A percentile compares a stretch with the other conserved stretches of the same genome.
These are phyloP conservation scores for Cyprinodon tularosa DNA, from an alignment of 2,113 vertebrate species.

Conservation along the genomic window DNA sequence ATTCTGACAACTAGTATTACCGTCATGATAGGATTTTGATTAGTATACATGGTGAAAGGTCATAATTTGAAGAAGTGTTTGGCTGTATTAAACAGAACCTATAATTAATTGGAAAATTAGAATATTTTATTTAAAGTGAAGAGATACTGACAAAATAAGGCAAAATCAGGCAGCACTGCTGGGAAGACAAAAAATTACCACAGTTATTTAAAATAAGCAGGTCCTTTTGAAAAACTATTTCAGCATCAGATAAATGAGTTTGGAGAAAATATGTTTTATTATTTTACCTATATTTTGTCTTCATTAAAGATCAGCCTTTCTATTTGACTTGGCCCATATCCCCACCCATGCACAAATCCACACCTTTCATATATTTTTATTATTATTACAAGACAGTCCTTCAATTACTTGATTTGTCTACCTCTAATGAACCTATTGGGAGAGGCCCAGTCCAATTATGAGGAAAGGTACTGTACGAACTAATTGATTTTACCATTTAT, in stretches of 20 bases:
- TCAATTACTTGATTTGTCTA: constrained; percentile 55
- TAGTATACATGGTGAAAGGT: too few species aligned
- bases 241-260: constrained; percentile 1
- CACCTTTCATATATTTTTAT: constrained; percentile 6
- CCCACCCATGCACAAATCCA: constrained; percentile 6
- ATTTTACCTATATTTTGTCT: not conserved
- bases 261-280: not conserved
- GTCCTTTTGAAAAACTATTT: constrained; percentile 6
- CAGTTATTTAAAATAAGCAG: not conserved
- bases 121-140: not conserved
- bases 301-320: constrained; percentile 11
- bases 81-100: too few species aligned
- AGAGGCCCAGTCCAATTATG: constrained; percentile 47
- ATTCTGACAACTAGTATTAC: too few species aligned
- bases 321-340: not conserved
- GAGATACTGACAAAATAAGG: not conserved
- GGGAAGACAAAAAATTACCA: not conserved
- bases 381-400: constrained; percentile 45
- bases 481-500: constrained; percentile 68
- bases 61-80: too few species aligned
- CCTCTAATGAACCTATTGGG: constrained; percentile 60
- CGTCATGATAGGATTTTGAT: too few species aligned
- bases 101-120: too few species aligned
- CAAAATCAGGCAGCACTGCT: not conserved
- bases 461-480: constrained; percentile 65